A percentile compares a stretch with the other conserved stretches of the same genome.
Conservation (phyloP, 2,888 invertebrate species). For the Agonopterix alstromeriana region DNA sequence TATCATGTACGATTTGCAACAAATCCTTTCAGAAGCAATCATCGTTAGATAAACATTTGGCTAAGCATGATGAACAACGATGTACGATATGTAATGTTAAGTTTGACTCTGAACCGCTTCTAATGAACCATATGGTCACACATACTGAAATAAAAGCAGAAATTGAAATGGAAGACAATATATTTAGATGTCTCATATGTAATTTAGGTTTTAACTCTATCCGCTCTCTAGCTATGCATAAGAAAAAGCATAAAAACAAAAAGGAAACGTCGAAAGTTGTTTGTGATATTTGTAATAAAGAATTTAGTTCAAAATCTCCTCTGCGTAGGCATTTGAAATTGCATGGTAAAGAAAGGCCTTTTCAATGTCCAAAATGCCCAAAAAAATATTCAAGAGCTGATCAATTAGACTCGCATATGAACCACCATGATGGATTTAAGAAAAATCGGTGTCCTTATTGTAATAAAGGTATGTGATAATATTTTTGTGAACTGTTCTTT, state of each 20-base stretch:
- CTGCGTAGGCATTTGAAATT: slow-evolving; percentile 69
- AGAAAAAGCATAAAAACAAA: slow-evolving; percentile 39
- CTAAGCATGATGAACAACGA: slow-evolving; percentile 29
- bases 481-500: not conserved
- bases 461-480: slow-evolving; percentile 62
- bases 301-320: slow-evolving; percentile 48
- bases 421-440: slow-evolving; percentile 74
- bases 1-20: slow-evolving; percentile 39
- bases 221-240: slow-evolving; percentile 61
- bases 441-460: slow-evolving; percentile 77
- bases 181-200: slow-evolving; percentile 69
- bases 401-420: slow-evolving; percentile 75
- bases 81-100: slow-evolving; percentile 24
- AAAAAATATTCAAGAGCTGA: slow-evolving; percentile 77
- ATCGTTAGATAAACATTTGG: slow-evolving; percentile 45
- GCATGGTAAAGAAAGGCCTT: slow-evolving; percentile 69
- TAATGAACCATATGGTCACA: slow-evolving; percentile 22
- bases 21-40: slow-evolving; percentile 38
- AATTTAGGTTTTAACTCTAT: slow-evolving; percentile 67
- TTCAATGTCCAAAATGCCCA: slow-evolving; percentile 73
- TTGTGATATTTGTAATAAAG: slow-evolving; percentile 68
- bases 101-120: slow-evolving; percentile 20
- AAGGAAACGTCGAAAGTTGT: slow-evolving; percentile 26
- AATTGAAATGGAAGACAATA: slow-evolving; percentile 18
- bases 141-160: slow-evolving; percentile 29